These are phyloP conservation scores for Galago senegalensis DNA, from an alignment of 2,797 vertebrate genomes.

Conservation along the genomic window DNA sequence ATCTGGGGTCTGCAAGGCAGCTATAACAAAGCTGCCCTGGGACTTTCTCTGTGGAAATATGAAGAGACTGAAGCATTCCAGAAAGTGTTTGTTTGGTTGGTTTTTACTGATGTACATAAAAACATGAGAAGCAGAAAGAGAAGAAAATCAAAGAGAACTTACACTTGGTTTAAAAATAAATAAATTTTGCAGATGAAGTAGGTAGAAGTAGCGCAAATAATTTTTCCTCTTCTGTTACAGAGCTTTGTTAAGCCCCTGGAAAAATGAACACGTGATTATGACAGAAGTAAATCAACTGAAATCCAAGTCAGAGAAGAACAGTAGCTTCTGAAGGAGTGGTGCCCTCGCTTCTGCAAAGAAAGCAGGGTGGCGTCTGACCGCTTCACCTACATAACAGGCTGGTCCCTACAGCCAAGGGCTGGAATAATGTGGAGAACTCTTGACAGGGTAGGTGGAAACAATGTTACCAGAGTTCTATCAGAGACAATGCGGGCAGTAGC, in stretches of 20 bases:
- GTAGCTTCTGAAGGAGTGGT: conserved; percentile 48
- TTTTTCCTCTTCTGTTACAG: conserved; percentile 40
- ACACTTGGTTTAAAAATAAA: not conserved
- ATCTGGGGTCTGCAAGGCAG: not conserved
- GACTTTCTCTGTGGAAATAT: conserved; percentile 38
- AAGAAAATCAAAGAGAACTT: conserved; percentile 22
- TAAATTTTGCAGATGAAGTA: conserved; percentile 57
- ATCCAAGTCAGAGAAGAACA: conserved; percentile 43
- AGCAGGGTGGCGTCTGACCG: conserved; percentile 48
- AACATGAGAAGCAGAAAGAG: conserved; percentile 52
- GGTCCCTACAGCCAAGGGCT: conserved; percentile 71
- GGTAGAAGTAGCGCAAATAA: not conserved
- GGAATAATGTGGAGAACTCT: conserved; percentile 58
- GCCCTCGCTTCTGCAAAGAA: conserved; percentile 37
- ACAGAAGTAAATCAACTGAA: conserved; percentile 67
- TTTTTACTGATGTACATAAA: conserved; percentile 68
- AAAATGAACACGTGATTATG: conserved; percentile 67
- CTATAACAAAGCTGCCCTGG: not conserved
- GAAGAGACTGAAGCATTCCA: not conserved
- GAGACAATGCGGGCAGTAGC: conserved; percentile 56
- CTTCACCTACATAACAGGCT: conserved; percentile 36
- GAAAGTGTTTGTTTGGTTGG: not conserved
- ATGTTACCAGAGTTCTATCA: conserved; percentile 83
- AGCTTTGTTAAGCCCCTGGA: not conserved
- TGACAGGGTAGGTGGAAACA: conserved; percentile 64